Conservation (phyloP, 2,113 vertebrate species). For the Nycticorax nycticorax region DNA sequence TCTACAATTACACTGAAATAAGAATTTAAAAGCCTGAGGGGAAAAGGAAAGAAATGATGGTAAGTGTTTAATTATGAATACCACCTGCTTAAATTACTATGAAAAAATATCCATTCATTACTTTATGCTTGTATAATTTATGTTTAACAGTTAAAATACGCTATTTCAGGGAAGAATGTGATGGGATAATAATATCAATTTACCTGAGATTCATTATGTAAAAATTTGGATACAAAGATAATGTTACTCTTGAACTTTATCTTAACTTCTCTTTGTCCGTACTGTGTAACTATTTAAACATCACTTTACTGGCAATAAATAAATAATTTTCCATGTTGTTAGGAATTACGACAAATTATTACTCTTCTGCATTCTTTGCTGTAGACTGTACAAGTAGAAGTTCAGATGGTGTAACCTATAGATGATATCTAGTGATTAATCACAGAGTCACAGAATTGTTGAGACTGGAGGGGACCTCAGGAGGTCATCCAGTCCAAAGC, state of each 20-base stretch:
- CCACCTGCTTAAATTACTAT: not conserved
- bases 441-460: not conserved
- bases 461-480: not conserved
- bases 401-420: not conserved
- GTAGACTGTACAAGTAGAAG: not conserved
- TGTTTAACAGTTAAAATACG: not conserved
- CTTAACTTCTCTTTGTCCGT: not conserved
- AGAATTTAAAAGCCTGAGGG: slow-evolving; percentile 72
- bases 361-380: not conserved
- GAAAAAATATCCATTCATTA: not conserved
- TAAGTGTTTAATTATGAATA: slow-evolving; percentile 58
- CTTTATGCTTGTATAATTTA: slow-evolving; percentile 3
- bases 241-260: not conserved
- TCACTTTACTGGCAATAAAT: not conserved
- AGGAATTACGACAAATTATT: not conserved
- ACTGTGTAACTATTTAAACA: not conserved
- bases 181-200: not conserved
- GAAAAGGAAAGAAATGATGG: slow-evolving; percentile 69
- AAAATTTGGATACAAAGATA: not conserved
- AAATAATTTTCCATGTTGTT: not conserved
- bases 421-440: not conserved
- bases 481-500: not conserved
- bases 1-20: slow-evolving; percentile 74
- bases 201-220: not conserved
- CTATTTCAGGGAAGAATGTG: not conserved